These are phyloP conservation scores for Drosophila basisetae DNA, from an alignment of 2,888 invertebrate genomes.

Conservation along the genomic window DNA sequence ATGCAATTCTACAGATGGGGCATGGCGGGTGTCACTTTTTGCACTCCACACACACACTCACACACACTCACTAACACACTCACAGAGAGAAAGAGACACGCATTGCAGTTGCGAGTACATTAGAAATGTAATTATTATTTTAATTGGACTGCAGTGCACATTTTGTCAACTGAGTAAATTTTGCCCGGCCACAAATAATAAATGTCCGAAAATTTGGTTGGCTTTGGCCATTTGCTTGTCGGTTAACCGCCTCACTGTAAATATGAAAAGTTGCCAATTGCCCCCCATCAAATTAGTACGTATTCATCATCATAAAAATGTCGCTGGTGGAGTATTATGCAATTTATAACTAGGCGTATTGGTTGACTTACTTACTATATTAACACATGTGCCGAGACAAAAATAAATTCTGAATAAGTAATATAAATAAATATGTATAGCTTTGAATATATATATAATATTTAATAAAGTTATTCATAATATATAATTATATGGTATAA, in stretches of 20 bases:
- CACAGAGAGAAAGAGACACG: conserved; percentile 57
- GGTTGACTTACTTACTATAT: not conserved
- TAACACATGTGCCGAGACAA: not conserved
- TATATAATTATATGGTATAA: not conserved
- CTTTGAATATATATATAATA: not conserved
- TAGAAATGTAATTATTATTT: conserved; percentile 84
- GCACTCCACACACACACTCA: conserved; percentile 17
- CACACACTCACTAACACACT: conserved; percentile 28
- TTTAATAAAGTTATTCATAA: not conserved
- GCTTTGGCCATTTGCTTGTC: conserved; percentile 60
- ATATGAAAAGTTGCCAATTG: conserved; percentile 64
- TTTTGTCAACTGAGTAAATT: conserved; percentile 49
- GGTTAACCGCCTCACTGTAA: conserved; percentile 70
- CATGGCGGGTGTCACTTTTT: conserved; percentile 19
- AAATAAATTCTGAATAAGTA: not conserved
- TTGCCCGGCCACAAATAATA: conserved; percentile 68
- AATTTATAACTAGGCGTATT: not conserved
- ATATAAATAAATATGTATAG: not conserved
- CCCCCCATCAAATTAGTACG: conserved; percentile 25
- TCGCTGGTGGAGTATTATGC: not conserved
- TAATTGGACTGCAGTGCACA: conserved; percentile 78
- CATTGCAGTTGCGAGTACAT: conserved; percentile 73
- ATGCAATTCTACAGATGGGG: conserved; percentile 52
- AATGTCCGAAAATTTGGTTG: conserved; percentile 57
- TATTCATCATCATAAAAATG: conserved; percentile 18